Evolutionary conservation across 2,797 vertebrate species (phyloP).

Genomic region (Anolis apletophallus): DNA sequence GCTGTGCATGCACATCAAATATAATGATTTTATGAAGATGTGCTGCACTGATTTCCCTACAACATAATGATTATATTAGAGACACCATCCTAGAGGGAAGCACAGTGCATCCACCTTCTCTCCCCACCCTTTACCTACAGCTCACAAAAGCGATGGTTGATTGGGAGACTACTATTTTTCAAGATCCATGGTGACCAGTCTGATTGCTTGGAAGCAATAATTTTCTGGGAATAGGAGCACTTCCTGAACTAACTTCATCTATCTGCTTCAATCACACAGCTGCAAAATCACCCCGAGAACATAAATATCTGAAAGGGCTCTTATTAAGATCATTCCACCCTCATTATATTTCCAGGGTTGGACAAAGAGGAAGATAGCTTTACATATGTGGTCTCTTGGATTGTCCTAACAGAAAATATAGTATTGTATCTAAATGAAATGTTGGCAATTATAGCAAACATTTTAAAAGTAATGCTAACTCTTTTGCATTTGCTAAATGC

Average conservation of each 20-base stretch:
- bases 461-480: constrained; percentile 14
- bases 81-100: no score
- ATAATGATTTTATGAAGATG: neutral
- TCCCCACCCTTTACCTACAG: neutral
- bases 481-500: constrained; percentile 28
- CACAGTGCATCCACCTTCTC: neutral
- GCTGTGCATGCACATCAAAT: neutral
- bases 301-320: neutral
- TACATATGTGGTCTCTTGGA: constrained; percentile 32
- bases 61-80: neutral
- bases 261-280: neutral
- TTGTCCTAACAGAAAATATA: constrained; percentile 38
- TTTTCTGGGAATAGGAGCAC: neutral
- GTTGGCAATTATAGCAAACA: neutral
- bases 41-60: neutral
- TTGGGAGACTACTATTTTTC: neutral
- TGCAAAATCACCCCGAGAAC: neutral
- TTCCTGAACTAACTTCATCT: neutral
- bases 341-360: neutral
- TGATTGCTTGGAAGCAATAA: neutral
- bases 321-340: neutral
- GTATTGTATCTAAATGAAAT: constrained; percentile 21
- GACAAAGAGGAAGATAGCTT: neutral
- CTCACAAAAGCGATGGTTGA: neutral
- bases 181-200: neutral